Conservation (phyloP, 2,113 vertebrate genomes). For the Collichthys lucidus region DNA sequence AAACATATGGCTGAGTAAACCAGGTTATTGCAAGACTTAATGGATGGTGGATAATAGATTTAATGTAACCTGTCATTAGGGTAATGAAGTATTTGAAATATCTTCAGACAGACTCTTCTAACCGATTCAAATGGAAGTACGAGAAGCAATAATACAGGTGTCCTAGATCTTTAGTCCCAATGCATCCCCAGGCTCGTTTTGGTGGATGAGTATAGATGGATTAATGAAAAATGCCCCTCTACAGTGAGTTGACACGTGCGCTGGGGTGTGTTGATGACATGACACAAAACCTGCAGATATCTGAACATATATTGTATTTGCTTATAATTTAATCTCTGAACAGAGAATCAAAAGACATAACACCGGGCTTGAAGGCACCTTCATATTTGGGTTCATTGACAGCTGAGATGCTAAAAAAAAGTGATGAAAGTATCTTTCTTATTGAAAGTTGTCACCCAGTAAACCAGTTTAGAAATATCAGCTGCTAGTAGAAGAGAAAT, state of each 20-base stretch:
- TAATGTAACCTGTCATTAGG: neutral
- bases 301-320: conserved; percentile 15
- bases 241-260: neutral
- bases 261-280: conserved; percentile 15
- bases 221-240: neutral
- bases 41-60: neutral
- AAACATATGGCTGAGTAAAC: conserved; percentile 9
- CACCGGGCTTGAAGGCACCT: neutral
- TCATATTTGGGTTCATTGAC: conserved; percentile 16
- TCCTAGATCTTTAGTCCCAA: neutral
- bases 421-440: neutral
- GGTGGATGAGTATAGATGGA: neutral
- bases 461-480: conserved; percentile 2
- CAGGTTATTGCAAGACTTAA: conserved; percentile 3
- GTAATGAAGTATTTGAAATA: conserved; percentile 4
- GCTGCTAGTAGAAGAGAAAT: conserved; percentile 15
- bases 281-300: neutral
- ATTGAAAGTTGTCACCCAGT: conserved; percentile 1
- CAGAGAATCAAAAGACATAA: neutral
- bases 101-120: neutral
- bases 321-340: conserved; percentile 8
- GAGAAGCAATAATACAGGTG: neutral
- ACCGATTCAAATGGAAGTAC: neutral
- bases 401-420: neutral
- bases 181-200: neutral